These are phyloP conservation scores for Bombus ignitus DNA, from an alignment of 1,140 invertebrate genomes.

Conservation along the genomic window DNA sequence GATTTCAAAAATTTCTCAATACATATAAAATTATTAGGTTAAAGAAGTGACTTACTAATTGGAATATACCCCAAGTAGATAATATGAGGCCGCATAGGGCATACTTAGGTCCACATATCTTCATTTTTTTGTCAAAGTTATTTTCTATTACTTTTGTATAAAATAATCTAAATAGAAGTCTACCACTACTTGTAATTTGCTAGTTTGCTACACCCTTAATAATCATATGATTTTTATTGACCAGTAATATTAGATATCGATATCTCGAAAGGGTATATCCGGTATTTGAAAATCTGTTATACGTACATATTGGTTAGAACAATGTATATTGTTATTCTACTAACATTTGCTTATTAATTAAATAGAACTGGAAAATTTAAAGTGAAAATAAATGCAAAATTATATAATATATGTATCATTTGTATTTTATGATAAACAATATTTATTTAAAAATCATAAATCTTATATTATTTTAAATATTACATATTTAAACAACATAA, in stretches of 20 bases:
- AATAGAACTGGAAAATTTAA: not conserved
- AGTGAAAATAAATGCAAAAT: not conserved
- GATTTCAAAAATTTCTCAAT: not conserved
- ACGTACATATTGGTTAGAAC: not conserved
- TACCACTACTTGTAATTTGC: conserved; percentile 4
- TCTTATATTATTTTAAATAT: not conserved
- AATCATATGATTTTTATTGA: conserved; percentile 64
- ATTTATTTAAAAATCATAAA: not conserved
- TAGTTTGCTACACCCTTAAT: conserved; percentile 51
- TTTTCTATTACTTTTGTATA: conserved; percentile 8
- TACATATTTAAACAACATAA: not conserved
- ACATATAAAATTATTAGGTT: conserved; percentile 1
- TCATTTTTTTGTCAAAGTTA: conserved; percentile 83
- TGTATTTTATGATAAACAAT: not conserved
- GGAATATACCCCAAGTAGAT: conserved; percentile 95
- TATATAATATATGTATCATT: no score
- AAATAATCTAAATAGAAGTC: conserved; percentile 17
- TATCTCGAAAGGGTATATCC: conserved; percentile 44
- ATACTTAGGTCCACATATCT: conserved; percentile 94
- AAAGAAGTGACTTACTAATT: conserved; percentile 87
- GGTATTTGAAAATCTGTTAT: conserved; percentile 18
- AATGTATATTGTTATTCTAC: not conserved
- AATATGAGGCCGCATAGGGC: conserved; percentile 95
- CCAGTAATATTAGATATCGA: conserved; percentile 25
- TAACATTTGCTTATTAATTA: not conserved